Base-by-base conservation (phyloP, 2,888 invertebrate genomes). In the Napeogenes inachia region DNA sequence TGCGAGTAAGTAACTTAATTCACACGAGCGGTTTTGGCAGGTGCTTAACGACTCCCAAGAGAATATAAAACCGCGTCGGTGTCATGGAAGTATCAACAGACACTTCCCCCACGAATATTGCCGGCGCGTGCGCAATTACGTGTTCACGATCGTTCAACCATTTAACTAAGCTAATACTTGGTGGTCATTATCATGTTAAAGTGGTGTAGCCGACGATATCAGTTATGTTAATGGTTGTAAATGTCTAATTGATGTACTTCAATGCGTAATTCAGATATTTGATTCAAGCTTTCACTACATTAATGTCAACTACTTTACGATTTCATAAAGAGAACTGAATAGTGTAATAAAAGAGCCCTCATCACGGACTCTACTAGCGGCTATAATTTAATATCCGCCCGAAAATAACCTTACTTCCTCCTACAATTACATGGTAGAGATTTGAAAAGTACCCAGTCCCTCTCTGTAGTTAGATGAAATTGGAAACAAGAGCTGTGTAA, bases 371-470 rank as follows among this genome's bases (percentile, higher is more conserved):
- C 78, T 77, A 77, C 80, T 79, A 82, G 82, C 80, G 80, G 73
- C 75, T 78, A 85, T 90, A 89, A 90, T 89, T 89, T 87, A 89
- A 90, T 89, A 89, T 90, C 90, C 90, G 90, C 79, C 79, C 82
- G 70, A 21, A 21, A 82, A 81, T 86, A 85, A 85, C 84, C 82
- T 78, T 75, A 86, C 85, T 87, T 86, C 87, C 85, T 84, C 8
- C 30, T 50, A 50, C 79, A 70, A 74, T 74, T 70, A 76, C 72
- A 72, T 72, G 55, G 46, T 64, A 60, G 60, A 66, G 50, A 59
- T 60, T 61, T 66, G 60, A 59, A 59, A 63, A 62, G 60, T 55
- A 5, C 4, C 35, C 50, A 12, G 8, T 50, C 21, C 21, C 6
- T 50, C 21, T 8, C 6, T 30, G 30, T 6, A 8, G 50, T 50